Base-by-base conservation (phyloP, 2,113 vertebrate species). In the Mus spicilegus region DNA sequence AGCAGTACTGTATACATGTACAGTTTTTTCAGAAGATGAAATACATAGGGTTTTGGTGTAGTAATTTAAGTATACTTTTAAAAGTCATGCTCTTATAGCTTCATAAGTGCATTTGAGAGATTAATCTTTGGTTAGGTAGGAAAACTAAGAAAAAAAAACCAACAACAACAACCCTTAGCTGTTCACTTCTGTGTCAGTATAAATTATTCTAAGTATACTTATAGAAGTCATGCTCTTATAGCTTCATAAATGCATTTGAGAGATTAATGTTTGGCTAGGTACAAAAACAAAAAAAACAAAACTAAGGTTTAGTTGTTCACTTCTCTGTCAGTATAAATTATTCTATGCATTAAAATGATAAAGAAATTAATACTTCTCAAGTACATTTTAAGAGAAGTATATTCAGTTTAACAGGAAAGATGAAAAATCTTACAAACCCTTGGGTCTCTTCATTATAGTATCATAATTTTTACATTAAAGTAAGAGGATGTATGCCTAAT, bases 391-490 rank as follows among this genome's bases (percentile, higher is more conserved):
- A 78, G 36, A 92, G 33, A 75, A 28, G 58, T 92, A 65, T 82
- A 94, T 95, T 73, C 51, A 91, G 86, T 82, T 96, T 91, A 26
- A 86, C 76, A 87, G 58, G 67, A 96, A 92, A 96, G 42, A 76
- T 56, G 90, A 49, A 70, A 65, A 51, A 85, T 70, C 17, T 88
- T 54, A 46, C 22, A 89, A 89, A 93, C 39, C 84, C 26, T 61
- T 94, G 56, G 36, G 67, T 89, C 46, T 67, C 69, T 96, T 96
- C 84, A 96, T 42, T 56, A 58, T 85, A 77, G 46, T 70, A 46
- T 67, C 95, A 61, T 97, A 95, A 92, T 97, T 97, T 96, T 92
- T 95, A 96, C 46, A 96, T 95, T 93, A 96, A 92, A 97, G 70
- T 91, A 49, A 95, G 77, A 95, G 84, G 10, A 91, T 87, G 81